Percentiles rank a stretch among this genome's conserved stretches.
Evolutionary conservation across 2,797 vertebrate genomes (phyloP).

Genomic region (Rhinella marina): DNA sequence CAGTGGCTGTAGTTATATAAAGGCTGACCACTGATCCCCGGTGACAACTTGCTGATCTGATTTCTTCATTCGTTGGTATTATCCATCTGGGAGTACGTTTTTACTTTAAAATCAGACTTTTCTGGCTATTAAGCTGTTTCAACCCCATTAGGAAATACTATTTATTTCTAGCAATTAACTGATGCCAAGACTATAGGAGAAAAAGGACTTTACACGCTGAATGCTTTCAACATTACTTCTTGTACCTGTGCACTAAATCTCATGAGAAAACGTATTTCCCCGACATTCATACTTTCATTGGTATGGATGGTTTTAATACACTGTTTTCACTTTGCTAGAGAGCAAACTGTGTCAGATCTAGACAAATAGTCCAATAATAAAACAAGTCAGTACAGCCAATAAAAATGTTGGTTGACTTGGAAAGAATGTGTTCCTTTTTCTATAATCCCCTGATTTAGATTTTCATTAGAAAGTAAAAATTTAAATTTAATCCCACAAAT

Average conservation of each 20-base stretch:
- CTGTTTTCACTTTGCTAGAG: constrained; percentile 6
- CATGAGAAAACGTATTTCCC: constrained; percentile 33
- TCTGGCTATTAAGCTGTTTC: constrained; percentile 6
- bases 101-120: background rate
- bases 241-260: constrained; percentile 40
- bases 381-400: constrained; percentile 54
- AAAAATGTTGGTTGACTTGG: constrained; percentile 41
- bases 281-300: constrained; percentile 26
- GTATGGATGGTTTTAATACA: constrained; percentile 56
- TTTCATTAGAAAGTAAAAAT: background rate
- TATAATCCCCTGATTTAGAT: constrained; percentile 17
- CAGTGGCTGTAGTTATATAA: background rate
- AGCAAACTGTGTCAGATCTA: constrained; percentile 41
- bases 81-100: constrained; percentile 11
- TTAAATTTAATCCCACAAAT: background rate
- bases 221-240: constrained; percentile 46
- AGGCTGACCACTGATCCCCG: constrained; percentile 10
- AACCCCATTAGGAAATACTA: constrained; percentile 32
- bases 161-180: constrained; percentile 41
- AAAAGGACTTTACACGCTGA: constrained; percentile 38
- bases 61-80: constrained; percentile 18
- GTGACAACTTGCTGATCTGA: constrained; percentile 11
- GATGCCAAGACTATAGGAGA: constrained; percentile 41
- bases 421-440: constrained; percentile 33
- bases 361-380: constrained; percentile 55